Evolutionary conservation across 2,797 vertebrate genomes (phyloP), one percentile per base, ranked within the genome.

Genomic region (Decapterus maruadsi): DNA sequence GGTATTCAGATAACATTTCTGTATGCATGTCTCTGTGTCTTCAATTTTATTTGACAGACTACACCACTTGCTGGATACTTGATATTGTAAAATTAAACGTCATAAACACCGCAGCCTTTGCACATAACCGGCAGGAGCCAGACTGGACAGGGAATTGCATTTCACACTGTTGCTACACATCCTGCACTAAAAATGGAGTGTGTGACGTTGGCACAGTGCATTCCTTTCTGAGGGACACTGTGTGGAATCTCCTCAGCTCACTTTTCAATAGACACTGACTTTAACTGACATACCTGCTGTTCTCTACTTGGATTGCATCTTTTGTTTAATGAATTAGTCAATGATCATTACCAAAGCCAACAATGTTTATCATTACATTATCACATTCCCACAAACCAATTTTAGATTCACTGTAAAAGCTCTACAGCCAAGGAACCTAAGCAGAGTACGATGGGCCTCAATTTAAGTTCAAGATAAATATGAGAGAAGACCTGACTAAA

Each of bases 151-250:
- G 77, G 80, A 84, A 78, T 81, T 85, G 56, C 73, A 77, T 92
- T 90, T 86, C 85, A 83, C 68, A 65, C 89, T 88, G 93, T 92
- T 93, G 92, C 90, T 89, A 91, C 68, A 72, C 82, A 78, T 80
- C 84, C 86, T 77, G 86, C 65, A 82, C 93, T 93, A 93, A 92
- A 94, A 89, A 85, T 90, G 90, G 87, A 77, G 72, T 13, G 38
- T 57, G 91, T 83, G 90, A 92, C 70, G 73, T 82, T 69, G 10
- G 62, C 73, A 74, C 42, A 68, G 75, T 56, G 40, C 78, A 87
- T 87, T 88, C 74, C 85, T 60, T 79, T 69, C 29, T 34, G 19
- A 48, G 71, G 69, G 70, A 72, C n/a, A 13, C 51, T 65, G 66
- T 36, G 58, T 71, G 65, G 76, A 80, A 83, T 80, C 67, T 65